Base-by-base conservation (phyloP, 2,113 vertebrate species). In the Megalops atlanticus region DNA sequence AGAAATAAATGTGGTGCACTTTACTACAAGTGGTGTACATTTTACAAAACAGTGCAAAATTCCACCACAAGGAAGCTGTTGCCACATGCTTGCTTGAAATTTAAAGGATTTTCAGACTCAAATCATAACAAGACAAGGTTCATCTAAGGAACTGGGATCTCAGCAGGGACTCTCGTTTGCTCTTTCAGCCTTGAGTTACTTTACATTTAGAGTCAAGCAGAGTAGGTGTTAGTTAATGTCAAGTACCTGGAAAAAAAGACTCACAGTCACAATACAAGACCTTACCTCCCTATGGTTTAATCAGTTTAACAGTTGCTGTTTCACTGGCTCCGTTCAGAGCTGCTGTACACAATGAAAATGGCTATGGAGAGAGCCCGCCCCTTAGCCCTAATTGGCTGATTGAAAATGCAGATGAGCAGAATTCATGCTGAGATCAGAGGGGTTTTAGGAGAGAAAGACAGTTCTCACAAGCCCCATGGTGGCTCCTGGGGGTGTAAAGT, bases 351-450 rank as follows among this genome's bases (percentile, higher is more conserved):
- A 39, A 24, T 45, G 38, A 76, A 27, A 40, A n/a, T 1, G 31
- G 18, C 38, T 8, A 27, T 52, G 49, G 38, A 41, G 71, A 43
- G 40, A 74, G 3, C 73, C 80, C 7, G 36, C 71, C 70, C 70
- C 49, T 21, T 74, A 52, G 39, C 43, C 52, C 80, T 74, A 75
- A 75, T 75, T 81, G 80, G 80, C 52, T 64, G 38, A 31, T 68
- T 75, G 52, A 75, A 78, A 78, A 18, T 78, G 54, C 76, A 24
- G 76, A 64, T 77, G 49, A 77, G 15, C 15, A 27, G 27, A 54
- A 36, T 31, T 41, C 73, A 40, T 81, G 71, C 73, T 35, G 72
- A 68, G 52, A 75, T 81, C 52, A 81, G 40, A 54, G 49, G 72
- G 52, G 52, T 0, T 3, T 14, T 24, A 15, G 45, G 21, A 64